Conservation (phyloP, 1,140 invertebrate genomes). For the Pogonomyrmex californicus region DNA sequence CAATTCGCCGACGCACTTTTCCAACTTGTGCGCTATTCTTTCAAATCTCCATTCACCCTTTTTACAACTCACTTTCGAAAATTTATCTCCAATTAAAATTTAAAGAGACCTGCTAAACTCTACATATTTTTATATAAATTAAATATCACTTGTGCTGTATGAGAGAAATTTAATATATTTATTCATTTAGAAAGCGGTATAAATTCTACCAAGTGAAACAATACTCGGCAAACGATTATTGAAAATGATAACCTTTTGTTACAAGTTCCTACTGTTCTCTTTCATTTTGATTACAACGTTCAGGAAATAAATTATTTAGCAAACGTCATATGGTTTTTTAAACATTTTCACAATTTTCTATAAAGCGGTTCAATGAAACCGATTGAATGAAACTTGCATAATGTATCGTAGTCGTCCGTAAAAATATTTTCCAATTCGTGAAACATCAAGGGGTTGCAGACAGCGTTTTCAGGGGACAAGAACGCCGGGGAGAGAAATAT, state of each 20-base stretch:
- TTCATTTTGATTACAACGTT: not conserved
- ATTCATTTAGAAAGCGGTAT: not conserved
- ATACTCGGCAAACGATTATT: not conserved
- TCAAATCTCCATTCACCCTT: not conserved
- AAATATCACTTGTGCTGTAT: not conserved
- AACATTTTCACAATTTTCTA: not conserved
- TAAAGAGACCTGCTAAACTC: not conserved
- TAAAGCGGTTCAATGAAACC: not conserved
- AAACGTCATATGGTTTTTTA: not conserved
- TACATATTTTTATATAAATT: not conserved
- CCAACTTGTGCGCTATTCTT: not conserved
- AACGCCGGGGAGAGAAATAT: constrained; percentile 47
- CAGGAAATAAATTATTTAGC: not conserved
- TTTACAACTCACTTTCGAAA: not conserved
- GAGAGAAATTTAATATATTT: not conserved
- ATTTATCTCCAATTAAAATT: not conserved
- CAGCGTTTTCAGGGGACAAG: constrained; percentile 1
- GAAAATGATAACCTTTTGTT: not conserved
- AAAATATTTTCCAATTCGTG: constrained; percentile 46
- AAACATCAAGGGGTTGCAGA: not conserved
- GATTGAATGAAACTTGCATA: not conserved
- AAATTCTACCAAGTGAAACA: no score
- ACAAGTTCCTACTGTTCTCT: not conserved
- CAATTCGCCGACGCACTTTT: not conserved
- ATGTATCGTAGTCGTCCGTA: not conserved